Conservation (phyloP, 2,888 invertebrate species). For the Lacanobia oleracea region DNA sequence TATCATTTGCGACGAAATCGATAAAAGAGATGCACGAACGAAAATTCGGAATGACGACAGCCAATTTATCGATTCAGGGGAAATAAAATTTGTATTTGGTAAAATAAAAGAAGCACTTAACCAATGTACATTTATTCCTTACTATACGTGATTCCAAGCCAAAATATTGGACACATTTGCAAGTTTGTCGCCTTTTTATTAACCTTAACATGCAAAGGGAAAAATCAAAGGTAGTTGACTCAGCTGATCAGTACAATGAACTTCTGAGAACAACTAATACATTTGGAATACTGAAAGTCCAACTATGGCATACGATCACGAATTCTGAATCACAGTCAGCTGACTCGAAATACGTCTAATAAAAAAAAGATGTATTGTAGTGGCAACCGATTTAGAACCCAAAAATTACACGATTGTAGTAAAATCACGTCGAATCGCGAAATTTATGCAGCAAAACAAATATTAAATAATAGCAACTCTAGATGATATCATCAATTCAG, state of each 20-base stretch:
- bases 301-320: constrained; percentile 65
- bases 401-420: constrained; percentile 41
- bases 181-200: constrained; percentile 80
- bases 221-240: constrained; percentile 80
- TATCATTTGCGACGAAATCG: constrained; percentile 78
- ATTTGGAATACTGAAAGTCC: constrained; percentile 73
- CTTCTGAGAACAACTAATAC: constrained; percentile 80
- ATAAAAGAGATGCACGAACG: constrained; percentile 69
- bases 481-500: constrained; percentile 86
- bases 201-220: constrained; percentile 70
- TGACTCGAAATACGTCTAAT: constrained; percentile 55
- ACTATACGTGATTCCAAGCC: constrained; percentile 72
- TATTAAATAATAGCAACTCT: constrained; percentile 72
- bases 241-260: constrained; percentile 87
- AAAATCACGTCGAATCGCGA: constrained; percentile 58
- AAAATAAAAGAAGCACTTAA: constrained; percentile 61
- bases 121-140: constrained; percentile 63
- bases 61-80: constrained; percentile 65
- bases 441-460: constrained; percentile 73
- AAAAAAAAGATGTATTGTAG: constrained; percentile 52
- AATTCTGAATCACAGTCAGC: constrained; percentile 75
- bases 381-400: constrained; percentile 33
- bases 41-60: constrained; percentile 63
- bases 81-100: constrained; percentile 60
- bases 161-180: constrained; percentile 77